Evolutionary conservation across 2,797 vertebrate species (phyloP).

Genomic region (Erpetoichthys calabaricus): DNA sequence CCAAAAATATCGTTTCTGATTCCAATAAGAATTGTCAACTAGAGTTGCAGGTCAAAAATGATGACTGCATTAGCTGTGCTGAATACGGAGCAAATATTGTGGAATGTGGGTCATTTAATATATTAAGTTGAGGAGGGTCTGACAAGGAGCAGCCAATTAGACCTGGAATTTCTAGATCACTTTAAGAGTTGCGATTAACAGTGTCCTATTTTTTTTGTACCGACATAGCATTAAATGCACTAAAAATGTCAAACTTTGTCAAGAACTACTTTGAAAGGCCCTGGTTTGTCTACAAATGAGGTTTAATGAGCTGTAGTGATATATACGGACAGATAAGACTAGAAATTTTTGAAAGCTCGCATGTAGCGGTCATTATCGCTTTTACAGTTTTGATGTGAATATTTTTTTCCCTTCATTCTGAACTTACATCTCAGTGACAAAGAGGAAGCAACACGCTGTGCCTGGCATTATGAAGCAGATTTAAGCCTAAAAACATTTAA

Average conservation of each 20-base stretch:
- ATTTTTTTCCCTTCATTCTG: conserved; percentile 38
- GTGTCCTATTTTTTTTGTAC: conserved; percentile 54
- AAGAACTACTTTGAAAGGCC: conserved; percentile 35
- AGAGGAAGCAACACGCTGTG: conserved; percentile 26
- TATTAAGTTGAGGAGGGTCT: conserved; percentile 42
- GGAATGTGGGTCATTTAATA: conserved; percentile 35
- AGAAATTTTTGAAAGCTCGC: conserved; percentile 43
- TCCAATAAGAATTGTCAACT: too few species aligned
- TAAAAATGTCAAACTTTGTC: conserved; percentile 58
- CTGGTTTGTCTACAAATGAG: conserved; percentile 36
- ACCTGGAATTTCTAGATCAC: conserved; percentile 60
- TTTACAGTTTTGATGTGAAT: conserved; percentile 22
- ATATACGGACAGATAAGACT: conserved; percentile 48
- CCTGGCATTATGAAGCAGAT: conserved; percentile 36
- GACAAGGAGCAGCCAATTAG: conserved; percentile 73
- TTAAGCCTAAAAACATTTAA: conserved; percentile 21
- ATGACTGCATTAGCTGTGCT: conserved; percentile 23
- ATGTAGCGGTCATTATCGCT: conserved; percentile 31
- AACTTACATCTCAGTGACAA: conserved; percentile 30
- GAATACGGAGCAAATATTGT: conserved; percentile 39
- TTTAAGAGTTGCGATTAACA: conserved; percentile 68
- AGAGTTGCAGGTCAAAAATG: too few species aligned
- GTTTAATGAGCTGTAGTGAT: conserved; percentile 66
- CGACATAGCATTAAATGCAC: conserved; percentile 74
- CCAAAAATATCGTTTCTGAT: too few species aligned